Evolutionary conservation across 1,140 invertebrate genomes (phyloP), one percentile per base, ranked within the genome.

Genomic region (Cotesia glomerata): DNA sequence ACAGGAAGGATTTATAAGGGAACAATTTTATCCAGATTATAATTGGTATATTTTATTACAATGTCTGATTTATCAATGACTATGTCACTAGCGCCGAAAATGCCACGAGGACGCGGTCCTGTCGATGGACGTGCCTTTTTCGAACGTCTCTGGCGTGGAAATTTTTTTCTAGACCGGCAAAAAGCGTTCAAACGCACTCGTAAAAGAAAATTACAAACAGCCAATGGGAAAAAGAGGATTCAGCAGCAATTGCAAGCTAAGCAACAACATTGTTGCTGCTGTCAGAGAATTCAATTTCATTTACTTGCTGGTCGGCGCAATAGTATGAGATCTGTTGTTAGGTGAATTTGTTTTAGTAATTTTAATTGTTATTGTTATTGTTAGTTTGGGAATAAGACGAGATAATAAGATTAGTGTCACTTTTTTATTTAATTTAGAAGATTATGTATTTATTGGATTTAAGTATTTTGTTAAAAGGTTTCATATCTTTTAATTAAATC

Each of bases 81-180:
- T 18, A 58, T 58, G 56, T 74, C 76, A 39, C 72, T 77, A 56
- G 75, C 77, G 11, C 34, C 74, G 36, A 84, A 82, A 76, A 74
- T 79, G 52, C 81, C 84, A 34, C 79, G 85, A 16, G 85, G 85
- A 71, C 82, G 85, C 0, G 85, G 85, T 45, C 85, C 85, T 3
- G 80, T 84, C 3, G 85, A 86, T 26, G 85, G 85, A 5, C 78
- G 83, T 16, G 85, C 85, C 8, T 86, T 86, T 64, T 86, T 86
- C 69, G 85, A 86, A 64, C 78, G 83, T 0, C 76, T 86, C 0
- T 86, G 85, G 85, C 72, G 83, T 16, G 85, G 85, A 0, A 85
- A 85, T 75, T 84, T 84, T 14, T 83, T 86, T 32, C 74, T 85
- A 52, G 84, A 86, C 26, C 79, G 84, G 5, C 82, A 84, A 35